Conservation (phyloP, 2,888 invertebrate genomes). For the Gandaritis pyraliata region DNA sequence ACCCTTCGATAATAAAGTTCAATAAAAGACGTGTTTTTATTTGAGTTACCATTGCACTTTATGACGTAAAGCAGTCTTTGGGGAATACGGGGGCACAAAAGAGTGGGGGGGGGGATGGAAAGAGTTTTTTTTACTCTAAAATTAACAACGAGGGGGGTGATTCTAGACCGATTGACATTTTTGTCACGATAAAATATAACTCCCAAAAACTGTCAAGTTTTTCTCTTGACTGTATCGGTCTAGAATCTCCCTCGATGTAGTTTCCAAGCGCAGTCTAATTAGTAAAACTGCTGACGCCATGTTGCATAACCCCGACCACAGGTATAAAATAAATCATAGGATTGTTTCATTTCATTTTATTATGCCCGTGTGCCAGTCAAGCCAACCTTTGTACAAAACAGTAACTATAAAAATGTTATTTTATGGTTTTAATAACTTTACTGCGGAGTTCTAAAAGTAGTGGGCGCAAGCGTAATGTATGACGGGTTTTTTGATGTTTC, state of each 20-base stretch:
- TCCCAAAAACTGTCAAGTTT: too few relatives aligned
- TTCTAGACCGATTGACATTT: too few relatives aligned
- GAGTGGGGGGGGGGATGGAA: constrained; percentile 1
- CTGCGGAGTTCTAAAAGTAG: constrained; percentile 48
- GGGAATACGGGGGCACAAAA: constrained; percentile 12
- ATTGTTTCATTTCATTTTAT: constrained; percentile 81
- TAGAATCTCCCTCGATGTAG: too few relatives aligned
- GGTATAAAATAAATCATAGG: constrained; percentile 77
- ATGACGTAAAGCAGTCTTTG: constrained; percentile 19
- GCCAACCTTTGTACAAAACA: constrained; percentile 63
- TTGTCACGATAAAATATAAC: too few relatives aligned
- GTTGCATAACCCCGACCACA: constrained; percentile 63
- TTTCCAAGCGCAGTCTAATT: constrained; percentile 21
- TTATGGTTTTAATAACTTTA: constrained; percentile 67
- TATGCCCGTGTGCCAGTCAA: constrained; percentile 69
- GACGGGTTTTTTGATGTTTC: constrained; percentile 33
- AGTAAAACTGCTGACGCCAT: constrained; percentile 28
- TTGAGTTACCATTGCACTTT: constrained; percentile 30
- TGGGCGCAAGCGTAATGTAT: constrained; percentile 26
- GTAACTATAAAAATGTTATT: constrained; percentile 68
- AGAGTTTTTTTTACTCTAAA: constrained; percentile 25
- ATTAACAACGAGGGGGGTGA: too few relatives aligned
- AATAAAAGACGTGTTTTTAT: constrained; percentile 28
- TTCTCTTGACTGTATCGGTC: too few relatives aligned
- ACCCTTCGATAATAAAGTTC: constrained; percentile 33